Base-by-base conservation (phyloP, 2,888 invertebrate species). In the Archips xylosteana region DNA sequence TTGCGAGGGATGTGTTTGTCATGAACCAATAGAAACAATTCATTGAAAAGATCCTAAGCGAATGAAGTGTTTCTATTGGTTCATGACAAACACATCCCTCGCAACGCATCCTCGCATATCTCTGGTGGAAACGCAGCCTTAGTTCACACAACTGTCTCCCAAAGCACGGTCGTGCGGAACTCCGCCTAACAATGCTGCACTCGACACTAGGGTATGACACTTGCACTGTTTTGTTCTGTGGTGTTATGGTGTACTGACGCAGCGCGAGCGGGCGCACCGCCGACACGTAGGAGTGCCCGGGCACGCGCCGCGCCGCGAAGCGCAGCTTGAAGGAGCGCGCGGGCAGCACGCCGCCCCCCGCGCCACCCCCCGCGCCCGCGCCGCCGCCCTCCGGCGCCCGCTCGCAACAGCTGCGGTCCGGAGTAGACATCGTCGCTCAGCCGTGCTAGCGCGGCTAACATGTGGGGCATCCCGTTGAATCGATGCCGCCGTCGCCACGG, bases 271-370 rank as follows among this genome's bases (percentile, higher is more conserved):
- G 94, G 69, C 87, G 88, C 65, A 89, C 85, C 23, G 85, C 85
- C 12, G 92, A 92, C 67, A 91, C 85, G 80, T 89, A 80, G 15
- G 94, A 94, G 80, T 92, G 92, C 54, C 94, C 94, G 61, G 81
- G 86, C 83, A 92, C 93, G 71, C 89, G 87, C 75, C 84, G 86
- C n/a, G 87, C 77, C 71, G 92, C 92, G 81, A 94, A 94, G 8
- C 92, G 88, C 75, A 94, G 82, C 84, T 91, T 91, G 82, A 94
- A 93, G 68, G 92, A 86, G 75, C 82, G 83, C 75, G 81, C 66
- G 79, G 85, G 85, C 67, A 51, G 64, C 74, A 10, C 69, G 39
- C 57, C 71, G 39, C 9, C 15, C 32, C 0, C 23, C 62, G 63
- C 65, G 42, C 67, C 60, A 63, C 42, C 70, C 36, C 42, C 60